These are phyloP conservation scores for Hirtodrosophila duncani DNA, from an alignment of 2,888 invertebrate genomes.

Conservation along the genomic window DNA sequence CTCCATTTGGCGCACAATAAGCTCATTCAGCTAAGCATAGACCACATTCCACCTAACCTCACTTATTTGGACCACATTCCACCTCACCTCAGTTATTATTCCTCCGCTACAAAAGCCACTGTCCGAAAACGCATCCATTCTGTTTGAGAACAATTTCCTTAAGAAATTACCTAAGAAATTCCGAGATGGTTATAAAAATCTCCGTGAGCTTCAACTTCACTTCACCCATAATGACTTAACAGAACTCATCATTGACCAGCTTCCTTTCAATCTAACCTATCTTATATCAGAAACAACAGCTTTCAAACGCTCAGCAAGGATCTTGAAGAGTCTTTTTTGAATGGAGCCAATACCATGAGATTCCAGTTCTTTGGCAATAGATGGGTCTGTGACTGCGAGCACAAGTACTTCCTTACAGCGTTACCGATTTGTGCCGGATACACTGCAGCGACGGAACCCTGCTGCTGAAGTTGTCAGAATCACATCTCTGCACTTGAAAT, in stretches of 20 bases:
- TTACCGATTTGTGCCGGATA: too few species aligned
- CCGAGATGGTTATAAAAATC: not conserved
- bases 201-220: not conserved
- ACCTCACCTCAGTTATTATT: not conserved
- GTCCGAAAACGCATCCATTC: not conserved
- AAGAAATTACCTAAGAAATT: not conserved
- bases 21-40: not conserved
- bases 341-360: not conserved
- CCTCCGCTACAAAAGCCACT: not conserved
- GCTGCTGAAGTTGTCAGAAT: constrained; percentile 3
- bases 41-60: not conserved
- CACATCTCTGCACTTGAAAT: constrained; percentile 8
- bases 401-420: too few species aligned
- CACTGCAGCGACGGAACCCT: too few species aligned
- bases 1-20: not conserved
- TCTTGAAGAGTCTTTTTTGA: not conserved
- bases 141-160: not conserved
- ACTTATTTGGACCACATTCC: constrained; percentile 5
- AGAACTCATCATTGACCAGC: not conserved
- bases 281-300: constrained; percentile 18
- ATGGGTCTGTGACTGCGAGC: too few species aligned
- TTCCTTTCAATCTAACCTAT: constrained; percentile 2
- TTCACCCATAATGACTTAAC: not conserved
- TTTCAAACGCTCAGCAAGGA: not conserved
- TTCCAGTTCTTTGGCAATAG: constrained; percentile 14